Evolutionary conservation across 2,113 vertebrate genomes (phyloP), one percentile per base, ranked within the genome.

Genomic region (Aspiorhynchus laticeps): DNA sequence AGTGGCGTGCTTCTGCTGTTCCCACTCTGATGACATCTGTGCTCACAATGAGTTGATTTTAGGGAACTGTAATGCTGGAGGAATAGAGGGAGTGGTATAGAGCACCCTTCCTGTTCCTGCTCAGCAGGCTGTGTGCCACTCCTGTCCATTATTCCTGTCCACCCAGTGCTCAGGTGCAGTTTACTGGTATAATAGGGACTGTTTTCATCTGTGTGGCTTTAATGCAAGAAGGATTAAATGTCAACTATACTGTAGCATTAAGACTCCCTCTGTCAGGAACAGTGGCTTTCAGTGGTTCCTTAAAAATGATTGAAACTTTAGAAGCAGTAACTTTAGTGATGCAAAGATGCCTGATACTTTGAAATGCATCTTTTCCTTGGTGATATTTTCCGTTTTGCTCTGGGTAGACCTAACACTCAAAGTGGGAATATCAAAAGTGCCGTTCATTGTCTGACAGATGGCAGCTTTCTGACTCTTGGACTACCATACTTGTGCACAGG

Each of bases 1-100:
- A 85, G 88, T 86, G 53, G 53, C 56, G 38, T 74, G 48, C 78
- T 17, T 86, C 85, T 88, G 43, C 15, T 78, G 86, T 79, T 88
- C 24, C 82, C 75, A 71, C 84, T 86, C 67, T 14, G 33, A 83
- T 85, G 75, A 88, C 69, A 83, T 83, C 82, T 75, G 81, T 53
- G 86, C 28, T 90, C 77, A 79, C 83, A 77, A 75, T 46, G 53
- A 9, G 19, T 21, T 74, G 28, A n/a, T 78, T 63, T 88, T 71
- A 3, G 77, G 61, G 80, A 78, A 48, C n/a, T 61, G 38, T n/a
- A 21, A 74, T 67, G 56, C 38, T 5, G 2, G 15, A 43, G 59
- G 33, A 83, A 38, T 38, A 48, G 48, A 73, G 73, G 84, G 87
- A 82, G 88, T 86, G 88, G 79, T 80, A 67, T 59, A 15, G 48